Base-by-base conservation (phyloP, 2,113 vertebrate species). In the Pteronura brasiliensis region DNA sequence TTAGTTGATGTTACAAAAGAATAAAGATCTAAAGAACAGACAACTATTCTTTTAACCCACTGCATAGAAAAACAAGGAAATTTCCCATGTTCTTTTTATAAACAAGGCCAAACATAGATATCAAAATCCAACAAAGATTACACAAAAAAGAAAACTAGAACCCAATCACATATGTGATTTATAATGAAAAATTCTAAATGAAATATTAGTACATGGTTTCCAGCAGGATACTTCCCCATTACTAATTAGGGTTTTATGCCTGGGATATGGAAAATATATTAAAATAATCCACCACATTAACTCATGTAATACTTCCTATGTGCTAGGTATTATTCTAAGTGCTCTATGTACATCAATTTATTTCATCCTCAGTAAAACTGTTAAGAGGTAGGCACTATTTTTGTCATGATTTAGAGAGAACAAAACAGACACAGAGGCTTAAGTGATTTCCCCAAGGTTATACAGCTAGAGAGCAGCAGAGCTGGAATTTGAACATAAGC, bases 91-190 rank as follows among this genome's bases (percentile, higher is more conserved):
- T 88, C n/a, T 80, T 92, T 55, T 55, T 77, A 63, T 71, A 93
- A 96, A 87, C 59, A 85, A 83, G 93, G 81, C 25, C 90, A 87
- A 77, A 39, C n/a, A 92, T 63, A 88, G 31, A 47, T 90, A 93
- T 90, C n/a, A 92, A 95, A 96, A 59, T 23, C 12, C 18, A 89
- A 83, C 34, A 90, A 93, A 95, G 67, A 93, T 94, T 79, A 65
- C 21, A 44, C n/a, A 63, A 36, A 59, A 55, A 86, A 95, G 85
- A 86, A 84, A 77, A 81, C 31, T 74, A 65, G 67, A 93, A 71
- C 71, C 69, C 27, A 87, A 47, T 47, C 52, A 79, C 42, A 95
- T 31, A 95, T 31, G 57, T 65, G 52, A 44, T 87, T 77, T 96
- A 72, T 88, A n/a, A 71, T 86, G 59, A 93, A 93, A 90, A 95